These are phyloP conservation scores for Loriculus beryllinus DNA, from an alignment of 2,797 vertebrate genomes.

Conservation along the genomic window DNA sequence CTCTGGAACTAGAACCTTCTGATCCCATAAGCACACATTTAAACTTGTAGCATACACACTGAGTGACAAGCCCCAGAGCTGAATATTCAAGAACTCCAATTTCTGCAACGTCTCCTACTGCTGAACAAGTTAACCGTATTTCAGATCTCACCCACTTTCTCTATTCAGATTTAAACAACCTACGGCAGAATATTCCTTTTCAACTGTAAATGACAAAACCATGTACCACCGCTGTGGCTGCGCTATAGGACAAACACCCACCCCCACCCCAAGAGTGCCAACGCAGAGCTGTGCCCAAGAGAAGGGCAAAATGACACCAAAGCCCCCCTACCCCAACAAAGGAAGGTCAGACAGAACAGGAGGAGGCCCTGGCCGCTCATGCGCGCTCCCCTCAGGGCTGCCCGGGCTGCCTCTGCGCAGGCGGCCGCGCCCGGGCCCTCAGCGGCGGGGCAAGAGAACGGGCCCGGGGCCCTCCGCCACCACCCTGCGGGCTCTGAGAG, in stretches of 20 bases:
- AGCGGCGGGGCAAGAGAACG: too few species aligned
- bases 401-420: background rate
- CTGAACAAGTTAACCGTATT: background rate
- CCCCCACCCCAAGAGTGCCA: too few species aligned
- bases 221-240: rapidly evolving
- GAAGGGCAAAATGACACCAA: too few species aligned
- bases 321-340: background rate
- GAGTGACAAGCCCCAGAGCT: background rate
- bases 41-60: background rate
- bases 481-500: background rate
- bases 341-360: background rate
- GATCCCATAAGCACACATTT: rapidly evolving
- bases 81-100: background rate
- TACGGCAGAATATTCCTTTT: too few species aligned
- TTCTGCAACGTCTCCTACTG: background rate
- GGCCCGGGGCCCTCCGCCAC: rapidly evolving
- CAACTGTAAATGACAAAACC: background rate
- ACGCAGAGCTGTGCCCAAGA: background rate
- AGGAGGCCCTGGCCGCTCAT: background rate
- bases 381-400: background rate
- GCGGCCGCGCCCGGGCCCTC: background rate
- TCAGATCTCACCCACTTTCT: background rate
- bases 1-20: background rate
- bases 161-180: background rate
- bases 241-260: background rate